Base-by-base conservation (phyloP, 2,113 vertebrate species). In the Gymnogyps californianus region DNA sequence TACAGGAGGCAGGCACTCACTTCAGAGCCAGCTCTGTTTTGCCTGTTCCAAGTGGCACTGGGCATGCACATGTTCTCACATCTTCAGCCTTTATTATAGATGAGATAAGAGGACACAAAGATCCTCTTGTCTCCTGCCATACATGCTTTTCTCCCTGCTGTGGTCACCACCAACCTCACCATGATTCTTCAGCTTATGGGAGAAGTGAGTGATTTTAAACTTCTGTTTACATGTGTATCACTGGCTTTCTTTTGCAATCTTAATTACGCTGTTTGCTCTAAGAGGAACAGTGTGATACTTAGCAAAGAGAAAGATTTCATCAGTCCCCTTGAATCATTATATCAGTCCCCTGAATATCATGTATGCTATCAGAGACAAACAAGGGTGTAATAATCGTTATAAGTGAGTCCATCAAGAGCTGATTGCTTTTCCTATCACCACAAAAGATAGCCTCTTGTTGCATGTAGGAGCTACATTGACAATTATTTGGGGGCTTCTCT, bases 161-260 rank as follows among this genome's bases (percentile, higher is more conserved):
- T 49, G 71, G 32, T 61, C 14, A 55, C 49, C 76, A 71, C 29
- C 65, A 31, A 9, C 24, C 11, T 55, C 55, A 15, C 44, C 0
- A 0, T 4, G 38, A 13, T 61, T 29, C 51, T 47, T 62, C 84
- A 85, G 93, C 79, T 80, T 12, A 4, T 25, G 71, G 62, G 31
- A 49, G 58, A 82, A 69, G 24, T 29, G 70, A 36, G 62, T 15
- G 82, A 13, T 59, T 62, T 80, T 32, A 19, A 51, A 51, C 22
- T 28, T 32, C 4, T 65, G 5, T 61, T 88, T 51, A 25, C n/a
- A 6, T 13, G 47, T 0, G 0, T 36, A 57, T 42, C 71, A 5
- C 46, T 22, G 85, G 38, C 59, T 93, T 88, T 70, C 79, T 95
- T 95, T 93, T 85, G 90, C 92, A 96, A 95, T 55, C 83, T 22